Conservation (phyloP, 1,140 invertebrate genomes). For the Drosophila elegans region DNA sequence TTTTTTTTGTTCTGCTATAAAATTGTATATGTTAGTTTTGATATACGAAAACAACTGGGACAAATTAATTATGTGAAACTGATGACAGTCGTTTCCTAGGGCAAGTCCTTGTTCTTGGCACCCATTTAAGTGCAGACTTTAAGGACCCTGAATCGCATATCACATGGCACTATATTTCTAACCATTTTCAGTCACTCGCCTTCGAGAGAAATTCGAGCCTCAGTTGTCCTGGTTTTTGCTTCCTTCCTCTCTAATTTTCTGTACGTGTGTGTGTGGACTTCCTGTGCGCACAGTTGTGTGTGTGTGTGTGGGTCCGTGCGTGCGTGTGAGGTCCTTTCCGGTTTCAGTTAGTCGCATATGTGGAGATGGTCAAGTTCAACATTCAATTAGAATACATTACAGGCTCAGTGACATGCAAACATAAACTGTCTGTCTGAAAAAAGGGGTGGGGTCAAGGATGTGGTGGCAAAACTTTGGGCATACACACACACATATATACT, state of each 20-base stretch:
- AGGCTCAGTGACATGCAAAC: constrained; percentile 74
- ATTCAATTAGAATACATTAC: constrained; percentile 82
- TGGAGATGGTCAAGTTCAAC: constrained; percentile 75
- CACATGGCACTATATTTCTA: neutral
- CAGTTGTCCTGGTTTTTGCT: constrained; percentile 11
- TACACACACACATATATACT: constrained; percentile 23
- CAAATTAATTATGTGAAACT: neutral
- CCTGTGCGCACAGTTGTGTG: constrained; percentile 8
- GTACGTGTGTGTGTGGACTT: constrained; percentile 7
- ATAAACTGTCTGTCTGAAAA: constrained; percentile 58
- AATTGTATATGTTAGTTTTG: neutral
- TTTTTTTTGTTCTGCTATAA: no score
- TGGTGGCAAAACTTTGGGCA: constrained; percentile 51
- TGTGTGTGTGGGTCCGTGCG: constrained; percentile 8
- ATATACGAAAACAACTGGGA: neutral
- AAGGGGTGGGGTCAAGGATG: constrained; percentile 7
- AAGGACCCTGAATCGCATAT: neutral
- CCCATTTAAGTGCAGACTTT: neutral
- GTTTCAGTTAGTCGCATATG: constrained; percentile 43
- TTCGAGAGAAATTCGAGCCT: neutral
- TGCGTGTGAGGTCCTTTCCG: constrained; percentile 37
- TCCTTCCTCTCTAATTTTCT: constrained; percentile 26
- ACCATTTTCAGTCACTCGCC: neutral
- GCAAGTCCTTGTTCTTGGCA: neutral
- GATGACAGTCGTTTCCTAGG: neutral